Evolutionary conservation across 2,797 vertebrate species (phyloP).

Genomic region (Orestias chungarensis): DNA sequence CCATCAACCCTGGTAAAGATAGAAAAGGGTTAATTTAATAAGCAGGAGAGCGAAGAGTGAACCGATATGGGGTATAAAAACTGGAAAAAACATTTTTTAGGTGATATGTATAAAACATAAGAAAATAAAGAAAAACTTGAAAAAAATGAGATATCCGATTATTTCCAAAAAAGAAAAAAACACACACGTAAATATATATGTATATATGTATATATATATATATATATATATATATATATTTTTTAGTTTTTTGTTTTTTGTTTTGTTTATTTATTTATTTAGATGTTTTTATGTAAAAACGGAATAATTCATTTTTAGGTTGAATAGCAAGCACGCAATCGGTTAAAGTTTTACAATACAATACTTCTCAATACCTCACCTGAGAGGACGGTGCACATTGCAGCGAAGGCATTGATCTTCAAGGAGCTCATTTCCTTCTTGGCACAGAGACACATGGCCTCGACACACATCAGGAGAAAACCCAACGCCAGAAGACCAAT

Average conservation of each 20-base stretch:
- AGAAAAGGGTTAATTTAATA: background rate
- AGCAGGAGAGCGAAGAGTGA: background rate
- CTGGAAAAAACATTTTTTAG: background rate
- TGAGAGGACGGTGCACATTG: conserved; percentile 86
- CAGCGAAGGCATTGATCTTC: conserved; percentile 86
- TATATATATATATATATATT: no score
- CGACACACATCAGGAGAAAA: conserved; percentile 87
- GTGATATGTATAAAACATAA: no score
- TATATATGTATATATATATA: no score
- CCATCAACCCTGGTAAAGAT: conserved; percentile 77
- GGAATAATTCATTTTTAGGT: background rate
- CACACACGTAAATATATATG: no score
- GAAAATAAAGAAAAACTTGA: background rate
- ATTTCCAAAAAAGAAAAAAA: no score
- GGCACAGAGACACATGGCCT: conserved; percentile 78
- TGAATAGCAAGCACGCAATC: background rate
- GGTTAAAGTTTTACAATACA: background rate
- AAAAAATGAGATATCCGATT: no score
- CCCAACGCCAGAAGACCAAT: conserved; percentile 83
- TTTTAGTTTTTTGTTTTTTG: no score
- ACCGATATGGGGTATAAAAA: background rate
- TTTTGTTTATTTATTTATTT: no score
- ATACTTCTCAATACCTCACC: conserved; percentile 65
- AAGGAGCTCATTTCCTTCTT: conserved; percentile 84
- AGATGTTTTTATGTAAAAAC: background rate